These are phyloP conservation scores for Ophion ventricosus DNA, from an alignment of 2,888 invertebrate species.

Conservation along the genomic window DNA sequence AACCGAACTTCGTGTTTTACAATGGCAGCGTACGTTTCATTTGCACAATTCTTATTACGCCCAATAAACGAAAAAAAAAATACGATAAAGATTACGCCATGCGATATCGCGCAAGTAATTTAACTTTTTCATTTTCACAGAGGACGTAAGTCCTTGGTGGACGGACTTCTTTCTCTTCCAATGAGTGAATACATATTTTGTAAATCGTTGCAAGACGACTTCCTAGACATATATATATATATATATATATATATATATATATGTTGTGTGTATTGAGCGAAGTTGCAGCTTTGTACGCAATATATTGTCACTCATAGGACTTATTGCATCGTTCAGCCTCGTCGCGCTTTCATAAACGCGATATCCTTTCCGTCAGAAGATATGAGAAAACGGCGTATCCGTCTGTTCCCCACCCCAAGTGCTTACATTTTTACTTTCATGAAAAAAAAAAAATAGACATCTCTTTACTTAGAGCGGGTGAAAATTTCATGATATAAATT, in stretches of 20 bases:
- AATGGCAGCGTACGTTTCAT: too few relatives aligned
- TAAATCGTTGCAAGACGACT: background rate
- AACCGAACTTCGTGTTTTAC: too few relatives aligned
- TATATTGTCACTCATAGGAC: constrained; percentile 4
- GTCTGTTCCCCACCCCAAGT: background rate
- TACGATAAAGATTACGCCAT: too few relatives aligned
- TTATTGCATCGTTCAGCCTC: background rate
- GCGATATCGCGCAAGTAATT: too few relatives aligned
- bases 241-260: background rate
- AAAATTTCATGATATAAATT: background rate
- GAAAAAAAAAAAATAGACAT: background rate
- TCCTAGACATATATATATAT: background rate
- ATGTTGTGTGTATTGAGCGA: background rate
- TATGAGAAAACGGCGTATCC: background rate
- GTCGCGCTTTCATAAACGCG: background rate
- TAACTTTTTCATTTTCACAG: background rate
- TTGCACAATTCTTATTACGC: too few relatives aligned
- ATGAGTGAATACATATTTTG: background rate
- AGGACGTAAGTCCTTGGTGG: background rate
- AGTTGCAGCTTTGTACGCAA: constrained; percentile 2
- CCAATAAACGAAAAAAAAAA: too few relatives aligned
- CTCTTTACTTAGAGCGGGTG: background rate
- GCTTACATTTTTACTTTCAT: background rate
- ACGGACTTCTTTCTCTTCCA: background rate
- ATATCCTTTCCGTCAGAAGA: background rate